A percentile compares a stretch with the other conserved stretches of the same genome.
Evolutionary conservation across 2,797 vertebrate genomes (phyloP).

Genomic region (Hoplostethus atlanticus): DNA sequence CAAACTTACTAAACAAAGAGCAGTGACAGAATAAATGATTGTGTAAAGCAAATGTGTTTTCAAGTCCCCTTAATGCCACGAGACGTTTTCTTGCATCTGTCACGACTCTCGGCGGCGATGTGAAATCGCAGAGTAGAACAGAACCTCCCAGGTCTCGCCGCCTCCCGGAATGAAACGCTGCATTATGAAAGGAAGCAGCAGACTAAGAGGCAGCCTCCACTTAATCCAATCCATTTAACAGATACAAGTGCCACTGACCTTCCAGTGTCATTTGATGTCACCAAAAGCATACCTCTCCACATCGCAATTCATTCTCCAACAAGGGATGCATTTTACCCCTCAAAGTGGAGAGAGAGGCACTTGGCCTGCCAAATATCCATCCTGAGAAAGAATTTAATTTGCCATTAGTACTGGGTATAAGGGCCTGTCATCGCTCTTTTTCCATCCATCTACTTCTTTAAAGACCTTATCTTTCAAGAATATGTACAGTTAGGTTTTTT

Average conservation of each 20-base stretch:
- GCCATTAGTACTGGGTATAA: conserved; percentile 85
- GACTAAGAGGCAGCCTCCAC: conserved; percentile 79
- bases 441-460: conserved; percentile 76
- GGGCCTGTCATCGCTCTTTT: conserved; percentile 81
- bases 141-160: conserved; percentile 69
- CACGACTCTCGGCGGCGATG: conserved; percentile 73
- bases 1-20: conserved; percentile 77
- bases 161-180: conserved; percentile 79
- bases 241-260: conserved; percentile 86
- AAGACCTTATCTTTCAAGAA: conserved; percentile 86
- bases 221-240: conserved; percentile 86
- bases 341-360: conserved; percentile 77
- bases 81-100: conserved; percentile 83
- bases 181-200: conserved; percentile 81
- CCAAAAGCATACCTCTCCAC: conserved; percentile 79
- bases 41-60: conserved; percentile 80
- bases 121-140: conserved; percentile 68
- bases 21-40: conserved; percentile 70
- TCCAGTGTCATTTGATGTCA: conserved; percentile 84
- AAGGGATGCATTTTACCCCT: conserved; percentile 77
- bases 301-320: conserved; percentile 80
- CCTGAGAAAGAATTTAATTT: conserved; percentile 79
- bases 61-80: conserved; percentile 77
- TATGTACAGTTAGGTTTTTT: conserved; percentile 87
- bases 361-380: conserved; percentile 82